These are phyloP conservation scores for Tridacna gigas DNA, from an alignment of 2,888 invertebrate genomes.

Conservation along the genomic window DNA sequence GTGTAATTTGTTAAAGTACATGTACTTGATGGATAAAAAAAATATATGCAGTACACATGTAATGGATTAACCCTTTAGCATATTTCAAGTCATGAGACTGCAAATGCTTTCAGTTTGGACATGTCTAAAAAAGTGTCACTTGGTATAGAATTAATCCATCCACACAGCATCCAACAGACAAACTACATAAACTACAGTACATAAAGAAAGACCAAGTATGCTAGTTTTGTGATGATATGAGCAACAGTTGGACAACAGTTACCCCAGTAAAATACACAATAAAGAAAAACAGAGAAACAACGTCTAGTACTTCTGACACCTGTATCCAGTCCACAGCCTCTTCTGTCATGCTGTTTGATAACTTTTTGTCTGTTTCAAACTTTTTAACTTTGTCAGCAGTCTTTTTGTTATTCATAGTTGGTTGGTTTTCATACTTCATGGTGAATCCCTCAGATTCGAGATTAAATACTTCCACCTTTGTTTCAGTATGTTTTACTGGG, in stretches of 20 bases:
- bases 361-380: neutral
- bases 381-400: neutral
- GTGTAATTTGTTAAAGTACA: no score
- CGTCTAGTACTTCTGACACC: conserved; percentile 16
- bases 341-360: neutral
- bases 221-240: conserved; percentile 19
- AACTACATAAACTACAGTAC: no score
- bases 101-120: neutral
- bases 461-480: neutral
- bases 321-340: conserved; percentile 23
- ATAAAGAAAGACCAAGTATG: neutral
- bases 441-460: neutral
- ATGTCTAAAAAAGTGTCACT: no score
- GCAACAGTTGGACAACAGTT: conserved; percentile 20
- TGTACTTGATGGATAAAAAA: neutral
- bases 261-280: conserved; percentile 11
- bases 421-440: neutral
- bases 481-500: neutral
- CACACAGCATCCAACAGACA: no score
- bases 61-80: neutral
- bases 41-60: neutral
- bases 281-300: conserved; percentile 23
- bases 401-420: neutral
- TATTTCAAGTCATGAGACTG: no score
- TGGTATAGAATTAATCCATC: no score